These are phyloP conservation scores for Anagyrus pseudococci DNA, from an alignment of 2,888 invertebrate genomes.

Conservation along the genomic window DNA sequence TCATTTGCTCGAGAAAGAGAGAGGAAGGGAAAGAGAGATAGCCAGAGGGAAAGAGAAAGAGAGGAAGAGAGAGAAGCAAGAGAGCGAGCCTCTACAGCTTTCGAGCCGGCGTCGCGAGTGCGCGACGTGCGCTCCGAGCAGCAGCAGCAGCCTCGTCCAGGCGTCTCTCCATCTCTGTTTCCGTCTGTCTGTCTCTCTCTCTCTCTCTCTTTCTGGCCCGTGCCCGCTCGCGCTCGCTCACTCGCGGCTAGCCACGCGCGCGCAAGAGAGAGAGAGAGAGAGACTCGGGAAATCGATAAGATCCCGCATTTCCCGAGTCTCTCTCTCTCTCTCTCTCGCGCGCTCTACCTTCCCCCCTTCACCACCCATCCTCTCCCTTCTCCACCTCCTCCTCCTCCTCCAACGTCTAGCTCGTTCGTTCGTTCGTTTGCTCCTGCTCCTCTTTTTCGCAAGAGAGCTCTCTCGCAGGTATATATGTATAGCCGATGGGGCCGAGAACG, in stretches of 20 bases:
- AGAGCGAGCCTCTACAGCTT: slow-evolving; percentile 23
- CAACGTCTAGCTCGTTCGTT: slow-evolving; percentile 6
- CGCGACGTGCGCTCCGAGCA: neutral
- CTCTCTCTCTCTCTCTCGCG: too few relatives aligned
- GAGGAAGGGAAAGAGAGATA: too few relatives aligned
- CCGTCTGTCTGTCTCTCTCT: slow-evolving; percentile 1
- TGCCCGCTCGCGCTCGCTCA: slow-evolving; percentile 12
- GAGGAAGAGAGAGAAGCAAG: slow-evolving; percentile 5
- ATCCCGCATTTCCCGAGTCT: slow-evolving; percentile 37
- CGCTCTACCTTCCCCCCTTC: slow-evolving; percentile 13
- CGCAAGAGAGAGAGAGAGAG: too few relatives aligned
- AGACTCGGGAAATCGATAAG: slow-evolving; percentile 37
- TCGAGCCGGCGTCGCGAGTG: neutral
- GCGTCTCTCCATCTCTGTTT: neutral
- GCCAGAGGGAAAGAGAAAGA: neutral
- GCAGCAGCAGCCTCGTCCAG: neutral
- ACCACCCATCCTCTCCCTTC: neutral
- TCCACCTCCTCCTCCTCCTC: slow-evolving; percentile 2
- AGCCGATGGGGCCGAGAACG: neutral
- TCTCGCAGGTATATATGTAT: neutral
- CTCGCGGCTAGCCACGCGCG: slow-evolving; percentile 31
- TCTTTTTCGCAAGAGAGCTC: slow-evolving; percentile 4
- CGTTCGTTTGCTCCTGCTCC: too few relatives aligned
- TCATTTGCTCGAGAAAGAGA: slow-evolving; percentile 19
- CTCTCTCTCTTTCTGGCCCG: slow-evolving; percentile 18